Evolutionary conservation across 2,113 vertebrate genomes (phyloP).

Genomic region (Suncus etruscus): DNA sequence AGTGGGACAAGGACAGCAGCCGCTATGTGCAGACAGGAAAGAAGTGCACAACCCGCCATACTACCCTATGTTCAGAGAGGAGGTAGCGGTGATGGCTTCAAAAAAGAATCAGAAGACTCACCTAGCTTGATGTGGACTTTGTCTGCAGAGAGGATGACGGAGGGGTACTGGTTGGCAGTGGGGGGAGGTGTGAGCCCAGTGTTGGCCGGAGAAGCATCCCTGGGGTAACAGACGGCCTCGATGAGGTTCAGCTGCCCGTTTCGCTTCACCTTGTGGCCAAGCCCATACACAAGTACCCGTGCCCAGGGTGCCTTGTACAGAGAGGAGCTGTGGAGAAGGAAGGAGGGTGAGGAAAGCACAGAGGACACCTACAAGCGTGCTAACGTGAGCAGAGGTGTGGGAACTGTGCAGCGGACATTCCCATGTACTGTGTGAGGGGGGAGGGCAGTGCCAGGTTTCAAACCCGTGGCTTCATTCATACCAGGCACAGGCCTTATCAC

Average conservation of each 20-base stretch:
- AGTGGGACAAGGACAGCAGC: neutral
- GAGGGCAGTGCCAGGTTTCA: too few species aligned
- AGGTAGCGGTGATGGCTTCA: neutral
- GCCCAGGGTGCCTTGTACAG: conserved; percentile 98
- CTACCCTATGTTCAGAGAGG: neutral
- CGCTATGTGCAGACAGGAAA: neutral
- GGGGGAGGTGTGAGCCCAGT: conserved; percentile 97
- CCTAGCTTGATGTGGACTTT: conserved; percentile 97
- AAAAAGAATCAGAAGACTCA: conserved; percentile 78
- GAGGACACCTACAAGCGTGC: neutral
- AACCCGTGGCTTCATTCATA: too few species aligned
- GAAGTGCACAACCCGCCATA: neutral
- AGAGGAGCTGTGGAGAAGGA: conserved; percentile 90
- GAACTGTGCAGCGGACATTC: neutral
- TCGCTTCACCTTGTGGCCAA: conserved; percentile 96
- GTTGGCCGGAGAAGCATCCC: conserved; percentile 97
- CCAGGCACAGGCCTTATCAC: too few species aligned
- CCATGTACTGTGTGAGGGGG: too few species aligned
- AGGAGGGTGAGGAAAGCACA: neutral
- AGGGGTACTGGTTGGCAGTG: conserved; percentile 97
- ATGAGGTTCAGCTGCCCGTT: conserved; percentile 97
- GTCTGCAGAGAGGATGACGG: conserved; percentile 96
- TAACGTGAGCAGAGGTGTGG: neutral
- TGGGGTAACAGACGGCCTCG: conserved; percentile 95
- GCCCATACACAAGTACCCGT: conserved; percentile 95